These are phyloP conservation scores for Chaenocephalus aceratus DNA, from an alignment of 2,113 vertebrate genomes.

Conservation along the genomic window DNA sequence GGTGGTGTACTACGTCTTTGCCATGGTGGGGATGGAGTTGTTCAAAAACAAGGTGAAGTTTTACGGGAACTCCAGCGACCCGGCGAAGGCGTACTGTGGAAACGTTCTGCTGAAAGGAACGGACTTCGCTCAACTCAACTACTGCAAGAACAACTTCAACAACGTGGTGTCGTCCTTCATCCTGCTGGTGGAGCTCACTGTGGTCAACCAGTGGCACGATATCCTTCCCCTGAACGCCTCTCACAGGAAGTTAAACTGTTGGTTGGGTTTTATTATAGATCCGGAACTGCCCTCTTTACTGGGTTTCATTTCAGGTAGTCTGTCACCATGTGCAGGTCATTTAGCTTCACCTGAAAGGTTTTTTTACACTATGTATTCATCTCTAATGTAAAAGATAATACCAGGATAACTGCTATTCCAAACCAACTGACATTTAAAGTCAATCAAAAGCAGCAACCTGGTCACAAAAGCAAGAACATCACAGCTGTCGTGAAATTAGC, in stretches of 20 bases:
- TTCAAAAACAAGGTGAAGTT: conserved; percentile 90
- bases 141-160: conserved; percentile 98
- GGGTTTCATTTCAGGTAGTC: not conserved
- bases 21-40: conserved; percentile 93
- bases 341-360: too few species aligned
- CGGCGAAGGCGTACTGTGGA: conserved; percentile 84
- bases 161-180: conserved; percentile 88
- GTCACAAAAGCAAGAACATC: too few species aligned
- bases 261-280: not conserved
- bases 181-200: conserved; percentile 91
- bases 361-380: too few species aligned
- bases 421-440: not conserved
- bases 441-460: too few species aligned
- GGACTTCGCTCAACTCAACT: conserved; percentile 86
- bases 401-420: too few species aligned
- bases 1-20: conserved; percentile 95
- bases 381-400: too few species aligned
- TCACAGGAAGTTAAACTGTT: not conserved
- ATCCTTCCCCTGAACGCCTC: conserved; percentile 84
- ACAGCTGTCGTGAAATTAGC: too few species aligned
- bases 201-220: conserved; percentile 98
- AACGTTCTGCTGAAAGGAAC: conserved; percentile 85
- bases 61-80: conserved; percentile 70
- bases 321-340: too few species aligned
- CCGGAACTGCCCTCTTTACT: not conserved